These are phyloP conservation scores for Athene noctua DNA, from an alignment of 2,113 vertebrate species.

Conservation along the genomic window DNA sequence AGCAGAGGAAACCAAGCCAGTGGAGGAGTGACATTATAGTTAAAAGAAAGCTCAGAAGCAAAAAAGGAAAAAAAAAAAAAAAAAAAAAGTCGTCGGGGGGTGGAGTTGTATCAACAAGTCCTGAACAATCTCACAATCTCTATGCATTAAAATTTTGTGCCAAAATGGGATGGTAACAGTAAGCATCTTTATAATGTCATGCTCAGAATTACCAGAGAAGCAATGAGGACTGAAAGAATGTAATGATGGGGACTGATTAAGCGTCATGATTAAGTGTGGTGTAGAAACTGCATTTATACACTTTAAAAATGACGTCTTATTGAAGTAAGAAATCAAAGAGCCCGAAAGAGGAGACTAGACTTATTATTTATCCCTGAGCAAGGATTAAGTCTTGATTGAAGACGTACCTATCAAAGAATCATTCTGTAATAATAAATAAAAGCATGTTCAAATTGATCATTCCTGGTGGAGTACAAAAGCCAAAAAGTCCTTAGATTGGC, in stretches of 20 bases:
- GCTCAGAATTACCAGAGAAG: background rate
- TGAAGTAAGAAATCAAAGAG: background rate
- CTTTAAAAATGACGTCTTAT: background rate
- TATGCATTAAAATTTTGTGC: background rate
- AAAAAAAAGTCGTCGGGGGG: background rate
- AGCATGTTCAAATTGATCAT: background rate
- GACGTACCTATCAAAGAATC: background rate
- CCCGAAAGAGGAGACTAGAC: background rate
- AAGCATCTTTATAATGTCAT: background rate
- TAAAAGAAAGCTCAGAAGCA: slow-evolving; percentile 23
- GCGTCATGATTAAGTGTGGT: background rate
- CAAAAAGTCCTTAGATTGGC: background rate
- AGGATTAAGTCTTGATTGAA: background rate
- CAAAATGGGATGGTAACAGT: background rate
- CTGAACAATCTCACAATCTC: background rate
- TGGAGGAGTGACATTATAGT: background rate
- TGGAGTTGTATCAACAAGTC: background rate
- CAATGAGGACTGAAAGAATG: background rate
- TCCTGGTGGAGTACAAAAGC: background rate
- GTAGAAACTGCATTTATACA: background rate
- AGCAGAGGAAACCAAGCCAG: slow-evolving; percentile 27
- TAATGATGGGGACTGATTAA: background rate
- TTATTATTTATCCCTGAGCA: background rate
- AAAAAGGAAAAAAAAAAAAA: background rate
- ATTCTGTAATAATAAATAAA: background rate